These are phyloP conservation scores for Perithous albicinctus DNA, from an alignment of 2,888 invertebrate species.

Conservation along the genomic window DNA sequence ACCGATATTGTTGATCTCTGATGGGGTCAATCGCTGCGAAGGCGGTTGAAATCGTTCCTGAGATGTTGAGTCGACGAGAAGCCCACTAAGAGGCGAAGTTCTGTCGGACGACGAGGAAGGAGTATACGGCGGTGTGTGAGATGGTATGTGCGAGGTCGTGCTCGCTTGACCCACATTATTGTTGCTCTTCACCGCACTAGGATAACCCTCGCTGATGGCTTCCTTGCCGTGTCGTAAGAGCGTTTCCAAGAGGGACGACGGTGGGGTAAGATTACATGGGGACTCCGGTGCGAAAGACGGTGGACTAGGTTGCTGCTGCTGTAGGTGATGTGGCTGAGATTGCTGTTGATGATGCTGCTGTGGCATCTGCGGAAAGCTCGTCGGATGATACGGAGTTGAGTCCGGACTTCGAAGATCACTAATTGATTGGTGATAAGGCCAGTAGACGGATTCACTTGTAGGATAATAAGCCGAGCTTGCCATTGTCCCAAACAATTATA, in stretches of 20 bases:
- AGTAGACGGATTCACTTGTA: constrained; percentile 72
- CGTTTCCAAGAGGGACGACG: constrained; percentile 75
- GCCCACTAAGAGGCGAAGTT: constrained; percentile 71
- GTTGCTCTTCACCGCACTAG: constrained; percentile 48
- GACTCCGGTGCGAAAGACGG: constrained; percentile 57
- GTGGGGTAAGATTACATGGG: constrained; percentile 41
- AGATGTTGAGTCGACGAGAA: constrained; percentile 65
- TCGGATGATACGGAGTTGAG: constrained; percentile 64
- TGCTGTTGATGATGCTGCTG: constrained; percentile 53
- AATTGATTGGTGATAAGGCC: constrained; percentile 72
- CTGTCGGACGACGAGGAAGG: constrained; percentile 74
- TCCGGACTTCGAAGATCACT: constrained; percentile 61
- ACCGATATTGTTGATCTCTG: constrained; percentile 56
- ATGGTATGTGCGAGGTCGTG: constrained; percentile 66
- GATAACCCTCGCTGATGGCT: constrained; percentile 71
- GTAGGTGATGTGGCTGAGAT: constrained; percentile 54
- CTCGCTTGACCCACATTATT: constrained; percentile 50
- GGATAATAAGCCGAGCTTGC: constrained; percentile 74
- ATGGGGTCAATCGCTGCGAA: constrained; percentile 53
- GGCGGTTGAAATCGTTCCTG: constrained; percentile 67
- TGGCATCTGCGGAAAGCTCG: constrained; percentile 53
- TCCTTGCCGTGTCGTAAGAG: constrained; percentile 77
- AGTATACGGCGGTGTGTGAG: constrained; percentile 76
- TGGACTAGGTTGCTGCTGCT: constrained; percentile 60
- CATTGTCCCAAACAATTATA: constrained; percentile 71